phyloP scores from a whole-genome alignment of 2,888 invertebrate genomes.

The Leptopilina myrica region DNA sequence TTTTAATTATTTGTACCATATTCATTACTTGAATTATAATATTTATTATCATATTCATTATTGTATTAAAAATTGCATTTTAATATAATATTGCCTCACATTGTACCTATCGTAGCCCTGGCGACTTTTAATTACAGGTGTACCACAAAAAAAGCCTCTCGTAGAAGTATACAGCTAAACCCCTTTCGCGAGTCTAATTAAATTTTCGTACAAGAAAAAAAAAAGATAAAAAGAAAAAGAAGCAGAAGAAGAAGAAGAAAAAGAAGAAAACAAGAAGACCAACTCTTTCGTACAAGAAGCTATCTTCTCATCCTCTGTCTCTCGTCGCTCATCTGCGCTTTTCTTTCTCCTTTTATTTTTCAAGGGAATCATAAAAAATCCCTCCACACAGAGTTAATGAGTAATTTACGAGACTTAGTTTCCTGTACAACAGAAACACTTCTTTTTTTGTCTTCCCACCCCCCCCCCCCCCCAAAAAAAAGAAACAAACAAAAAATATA shows the following conservation, averaged over 20 bases:
- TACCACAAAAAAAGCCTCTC: slow-evolving; percentile 59
- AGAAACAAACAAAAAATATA: too few relatives aligned
- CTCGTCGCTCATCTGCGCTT: not conserved
- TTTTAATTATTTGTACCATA: too few relatives aligned
- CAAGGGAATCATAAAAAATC: slow-evolving; percentile 19
- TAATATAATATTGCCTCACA: slow-evolving; percentile 42
- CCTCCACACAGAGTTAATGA: slow-evolving; percentile 2
- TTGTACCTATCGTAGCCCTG: slow-evolving; percentile 58
- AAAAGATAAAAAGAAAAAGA: not conserved
- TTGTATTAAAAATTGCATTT: too few relatives aligned
- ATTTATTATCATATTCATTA: too few relatives aligned
- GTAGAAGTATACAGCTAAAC: slow-evolving; percentile 64
- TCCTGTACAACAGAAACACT: not conserved
- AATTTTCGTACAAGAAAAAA: slow-evolving; percentile 69
- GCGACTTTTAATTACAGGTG: slow-evolving; percentile 66
- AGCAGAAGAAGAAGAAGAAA: too few relatives aligned
- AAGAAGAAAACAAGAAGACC: slow-evolving; percentile 28
- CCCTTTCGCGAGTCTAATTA: slow-evolving; percentile 67
- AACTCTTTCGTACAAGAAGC: slow-evolving; percentile 35
- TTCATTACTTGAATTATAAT: too few relatives aligned
- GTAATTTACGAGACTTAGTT: slow-evolving; percentile 15
- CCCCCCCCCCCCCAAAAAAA: too few relatives aligned
- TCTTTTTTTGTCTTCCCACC: not conserved
- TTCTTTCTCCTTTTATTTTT: slow-evolving; percentile 15
- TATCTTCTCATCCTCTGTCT: slow-evolving; percentile 12